Conservation (phyloP, 2,797 vertebrate genomes). For the Delichon dasypus region DNA sequence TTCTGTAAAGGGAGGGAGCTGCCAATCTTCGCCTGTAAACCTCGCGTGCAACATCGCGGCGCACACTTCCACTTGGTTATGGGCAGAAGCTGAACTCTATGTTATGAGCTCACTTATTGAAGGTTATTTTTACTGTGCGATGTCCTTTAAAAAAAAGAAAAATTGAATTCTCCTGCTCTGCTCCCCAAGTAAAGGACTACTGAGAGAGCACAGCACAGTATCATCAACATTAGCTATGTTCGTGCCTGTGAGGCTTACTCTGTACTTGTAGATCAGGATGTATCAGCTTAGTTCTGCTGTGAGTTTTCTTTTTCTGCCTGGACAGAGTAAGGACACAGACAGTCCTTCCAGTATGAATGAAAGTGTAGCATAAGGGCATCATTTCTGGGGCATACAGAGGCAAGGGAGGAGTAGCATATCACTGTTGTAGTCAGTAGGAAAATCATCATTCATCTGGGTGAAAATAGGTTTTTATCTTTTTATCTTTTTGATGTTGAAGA, state of each 20-base stretch:
- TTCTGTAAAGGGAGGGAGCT: neutral
- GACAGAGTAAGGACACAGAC: neutral
- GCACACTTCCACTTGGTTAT: fast-evolving
- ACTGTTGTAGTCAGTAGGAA: neutral
- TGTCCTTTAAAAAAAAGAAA: neutral
- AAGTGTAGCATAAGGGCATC: neutral
- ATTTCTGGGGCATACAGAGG: neutral
- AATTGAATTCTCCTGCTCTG: neutral
- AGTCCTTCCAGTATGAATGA: neutral
- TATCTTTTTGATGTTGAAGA: neutral
- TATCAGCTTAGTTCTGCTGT: neutral
- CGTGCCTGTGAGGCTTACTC: neutral
- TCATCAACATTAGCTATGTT: neutral
- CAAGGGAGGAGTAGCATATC: neutral
- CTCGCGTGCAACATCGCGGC: fast-evolving
- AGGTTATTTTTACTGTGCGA: fast-evolving
- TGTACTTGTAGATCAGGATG: fast-evolving
- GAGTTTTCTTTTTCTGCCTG: neutral
- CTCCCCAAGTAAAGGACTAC: neutral
- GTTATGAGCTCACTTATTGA: neutral
- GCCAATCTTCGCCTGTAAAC: neutral
- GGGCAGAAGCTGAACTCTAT: neutral
- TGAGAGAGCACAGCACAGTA: neutral
- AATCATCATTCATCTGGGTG: neutral
- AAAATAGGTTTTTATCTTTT: neutral